Conservation (phyloP, 1,140 invertebrate genomes). For the Pogonognathellus flavescens region DNA sequence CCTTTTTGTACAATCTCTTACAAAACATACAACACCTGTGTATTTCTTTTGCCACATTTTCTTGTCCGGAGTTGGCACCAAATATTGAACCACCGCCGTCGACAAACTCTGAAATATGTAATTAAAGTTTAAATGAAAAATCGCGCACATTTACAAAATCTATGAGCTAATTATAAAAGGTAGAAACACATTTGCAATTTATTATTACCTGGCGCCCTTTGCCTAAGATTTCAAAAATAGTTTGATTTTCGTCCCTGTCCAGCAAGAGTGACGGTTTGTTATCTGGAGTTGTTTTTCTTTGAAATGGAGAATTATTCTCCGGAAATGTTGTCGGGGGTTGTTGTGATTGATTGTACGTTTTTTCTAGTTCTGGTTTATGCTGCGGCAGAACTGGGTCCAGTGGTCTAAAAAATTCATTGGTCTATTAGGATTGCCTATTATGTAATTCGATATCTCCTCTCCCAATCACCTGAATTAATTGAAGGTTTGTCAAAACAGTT, state of each 20-base stretch:
- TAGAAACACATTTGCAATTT: too few relatives aligned
- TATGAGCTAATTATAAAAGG: too few relatives aligned
- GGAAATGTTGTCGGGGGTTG: slow-evolving; percentile 1
- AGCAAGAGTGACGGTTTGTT: slow-evolving; percentile 77
- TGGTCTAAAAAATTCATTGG: slow-evolving; percentile 28
- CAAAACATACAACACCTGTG: slow-evolving; percentile 90
- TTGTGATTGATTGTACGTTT: slow-evolving; percentile 26
- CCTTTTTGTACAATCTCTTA: slow-evolving; percentile 88
- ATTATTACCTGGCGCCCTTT: slow-evolving; percentile 82
- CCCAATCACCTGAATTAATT: too few relatives aligned
- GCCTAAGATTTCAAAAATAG: slow-evolving; percentile 85
- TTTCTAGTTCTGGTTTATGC: background rate
- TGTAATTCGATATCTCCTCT: too few relatives aligned
- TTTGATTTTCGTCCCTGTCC: slow-evolving; percentile 85
- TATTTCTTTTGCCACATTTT: slow-evolving; percentile 87
- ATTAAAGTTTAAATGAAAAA: background rate
- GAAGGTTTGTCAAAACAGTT: too few relatives aligned
- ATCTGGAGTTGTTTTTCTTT: slow-evolving; percentile 68
- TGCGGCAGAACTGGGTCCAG: background rate
- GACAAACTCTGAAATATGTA: slow-evolving; percentile 80
- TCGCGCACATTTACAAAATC: too few relatives aligned
- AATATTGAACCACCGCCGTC: slow-evolving; percentile 86
- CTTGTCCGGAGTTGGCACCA: slow-evolving; percentile 75
- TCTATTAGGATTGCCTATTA: background rate
- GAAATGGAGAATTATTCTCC: slow-evolving; percentile 14